Base-by-base conservation (phyloP, 2,888 invertebrate genomes). In the Eustalomyia histrio region DNA sequence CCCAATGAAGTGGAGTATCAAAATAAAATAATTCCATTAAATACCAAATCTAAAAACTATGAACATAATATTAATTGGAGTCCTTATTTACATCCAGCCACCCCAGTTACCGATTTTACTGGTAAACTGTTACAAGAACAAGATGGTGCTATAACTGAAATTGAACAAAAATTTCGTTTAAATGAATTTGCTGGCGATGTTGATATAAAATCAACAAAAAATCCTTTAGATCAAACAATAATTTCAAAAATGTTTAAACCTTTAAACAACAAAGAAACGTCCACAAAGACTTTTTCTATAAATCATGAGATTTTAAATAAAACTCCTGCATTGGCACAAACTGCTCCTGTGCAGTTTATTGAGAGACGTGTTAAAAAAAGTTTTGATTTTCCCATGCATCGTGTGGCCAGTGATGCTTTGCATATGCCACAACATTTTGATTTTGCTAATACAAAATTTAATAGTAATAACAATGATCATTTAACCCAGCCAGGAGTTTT, bases 321-420 rank as follows among this genome's bases (percentile, higher is more conserved):
- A 29, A 39, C 39, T 10, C 47, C 60, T 29, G 50, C n/a, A 80
- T 84, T 68, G 9, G 50, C 14, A 2, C n/a, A 60, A n/a, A 21
- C 35, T 39, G 1, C 55, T 2, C 69, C 69, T 1, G 17, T 57
- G 0, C 87, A 86, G 52, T 90, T 88, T 76, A 89, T 90, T 39
- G 91, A 90, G 76, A 87, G 90, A 1, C 86, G 90, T n/a, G 90
- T 90, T 2, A 90, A 90, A 86, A 90, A 90, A 76, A 90, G 89
- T 84, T 90, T 89, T 68, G 90, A 89, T 79, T 89, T 89, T 80
- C 90, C 89, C 12, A 86, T 88, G 86, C 89, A 88, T 78, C 88
- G 87, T 53, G 75, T 87, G 1, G 87, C 88, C 2, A 88, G 89
- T 64, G 87, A 88, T 76, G 87, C 85, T 4, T 85, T 86, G 82